Evolutionary conservation across 2,797 vertebrate genomes (phyloP), one percentile per base, ranked within the genome.

Genomic region (Adelosebastes latens): DNA sequence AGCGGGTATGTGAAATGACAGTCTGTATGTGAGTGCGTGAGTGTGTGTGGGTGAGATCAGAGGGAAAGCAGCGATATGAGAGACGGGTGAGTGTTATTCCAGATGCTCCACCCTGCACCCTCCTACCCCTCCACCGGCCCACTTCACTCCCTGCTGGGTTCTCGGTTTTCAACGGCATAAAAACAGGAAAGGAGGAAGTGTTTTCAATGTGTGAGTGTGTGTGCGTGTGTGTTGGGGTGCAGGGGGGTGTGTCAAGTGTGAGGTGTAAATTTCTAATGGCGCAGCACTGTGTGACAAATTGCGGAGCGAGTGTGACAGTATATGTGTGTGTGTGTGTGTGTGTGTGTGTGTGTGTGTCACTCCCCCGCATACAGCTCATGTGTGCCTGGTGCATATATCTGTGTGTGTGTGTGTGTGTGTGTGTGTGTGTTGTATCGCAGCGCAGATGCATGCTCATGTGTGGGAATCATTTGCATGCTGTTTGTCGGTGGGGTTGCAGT

Each of bases 61-160:
- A 89, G 79, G 70, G 72, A 74, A 60, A 71, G 79, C 81, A 58
- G 76, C 71, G 87, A 90, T 71, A 87, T 87, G 75, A 80, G 85
- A 91, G 87, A 77, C 11, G 77, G 56, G 70, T 85, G 88, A 93
- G 73, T 90, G 87, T 89, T 92, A 91, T 91, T 91, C 90, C 93
- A 94, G 92, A 94, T 93, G 92, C 89, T 86, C 82, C 83, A 75
- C 61, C 85, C 80, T 27, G 4, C 58, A 34, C 72, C 66, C 36
- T 34, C 64, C 60, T 9, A 18, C 42, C 53, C 77, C 88, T 76
- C 68, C 78, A 72, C 74, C 72, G 82, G 87, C 81, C 76, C 77
- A 77, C 89, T 82, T 80, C 79, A 16, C 74, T 91, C 81, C 80
- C 88, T 58, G 72, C 88, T 83, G 92, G 78, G 72, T 82, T 91